Base-by-base conservation (phyloP, 2,113 vertebrate species). In the Oenanthe melanoleuca region DNA sequence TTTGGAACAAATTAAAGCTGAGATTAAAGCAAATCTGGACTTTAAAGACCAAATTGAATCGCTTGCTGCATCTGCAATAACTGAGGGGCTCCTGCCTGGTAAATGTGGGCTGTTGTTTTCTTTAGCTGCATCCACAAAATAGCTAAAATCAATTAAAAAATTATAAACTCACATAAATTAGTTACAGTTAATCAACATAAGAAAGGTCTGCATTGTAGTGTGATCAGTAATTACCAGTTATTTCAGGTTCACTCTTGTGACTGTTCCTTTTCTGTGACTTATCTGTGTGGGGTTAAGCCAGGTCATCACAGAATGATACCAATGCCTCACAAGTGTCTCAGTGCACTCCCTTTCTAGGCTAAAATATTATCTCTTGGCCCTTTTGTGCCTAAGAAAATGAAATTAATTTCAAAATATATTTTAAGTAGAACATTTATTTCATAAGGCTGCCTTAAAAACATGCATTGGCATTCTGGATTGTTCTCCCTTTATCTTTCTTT, bases 21-120 rank as follows among this genome's bases (percentile, higher is more conserved):
- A 95, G 71, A 89, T 95, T 91, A 93, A 94, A 92, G 88, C 49
- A 88, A 91, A 86, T 53, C 45, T 67, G 67, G 70, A 88, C n/a
- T 94, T 80, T 84, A 75, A 80, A 77, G 59, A 86, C 53, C 28
- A 59, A 77, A 71, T n/a, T 53, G 71, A 83, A 85, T 88, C 1
- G 0, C 56, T 86, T 74, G 38, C 75, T 80, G 67, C 50, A 78
- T 60, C 85, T 89, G 33, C 29, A 77, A 23, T n/a, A 66, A 52
- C 26, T 11, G 50, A 90, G 72, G 42, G 63, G 31, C 19, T 61
- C 65, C 53, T 44, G 56, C 31, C 40, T 44, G 65, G 40, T 50
- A 84, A 72, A 83, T 45, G 21, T n/a, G 53, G 40, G 37, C 42
- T 9, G 1, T 37, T 67, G 53, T 56, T 95, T 89, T 65, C 37